Percentiles rank a stretch among this genome's conserved stretches.
Evolutionary conservation across 2,888 invertebrate species (phyloP).

Genomic region (Hermodice carunculata): DNA sequence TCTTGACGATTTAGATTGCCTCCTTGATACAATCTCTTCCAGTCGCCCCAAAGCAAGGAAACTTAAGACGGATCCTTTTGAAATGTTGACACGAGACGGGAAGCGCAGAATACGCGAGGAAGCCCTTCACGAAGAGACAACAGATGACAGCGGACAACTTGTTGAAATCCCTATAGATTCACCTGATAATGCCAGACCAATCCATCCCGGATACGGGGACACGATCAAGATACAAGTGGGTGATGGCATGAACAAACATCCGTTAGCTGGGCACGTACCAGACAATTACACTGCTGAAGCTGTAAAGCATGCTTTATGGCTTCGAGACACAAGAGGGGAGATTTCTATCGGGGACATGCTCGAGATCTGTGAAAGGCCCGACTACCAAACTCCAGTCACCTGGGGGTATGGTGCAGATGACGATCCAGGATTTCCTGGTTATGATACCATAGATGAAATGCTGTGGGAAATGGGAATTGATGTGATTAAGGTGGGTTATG

Average conservation of each 20-base stretch:
- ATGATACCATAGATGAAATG: constrained; percentile 11
- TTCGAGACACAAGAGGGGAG: constrained; percentile 55
- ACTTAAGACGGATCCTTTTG: background rate
- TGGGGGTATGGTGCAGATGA: constrained; percentile 51
- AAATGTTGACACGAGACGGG: background rate
- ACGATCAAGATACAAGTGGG: background rate
- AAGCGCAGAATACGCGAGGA: background rate
- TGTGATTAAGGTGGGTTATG: constrained; percentile 20
- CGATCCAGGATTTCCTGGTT: constrained; percentile 21
- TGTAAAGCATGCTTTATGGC: constrained; percentile 24
- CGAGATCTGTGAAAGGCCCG: constrained; percentile 55
- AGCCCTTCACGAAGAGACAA: background rate
- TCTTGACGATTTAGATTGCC: constrained; percentile 21
- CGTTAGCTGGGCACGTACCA: background rate
- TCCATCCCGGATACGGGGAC: constrained; percentile 3
- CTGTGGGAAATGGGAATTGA: constrained; percentile 22
- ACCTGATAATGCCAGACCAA: constrained; percentile 8
- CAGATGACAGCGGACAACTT: background rate
- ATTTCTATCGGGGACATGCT: constrained; percentile 62
- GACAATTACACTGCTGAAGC: constrained; percentile 29
- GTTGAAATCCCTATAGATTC: background rate
- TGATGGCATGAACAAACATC: background rate
- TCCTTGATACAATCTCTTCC: constrained; percentile 14
- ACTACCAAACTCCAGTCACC: constrained; percentile 53
- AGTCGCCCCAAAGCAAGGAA: background rate